Base-by-base conservation (phyloP, 2,797 vertebrate species). In the Capromys pilorides region DNA sequence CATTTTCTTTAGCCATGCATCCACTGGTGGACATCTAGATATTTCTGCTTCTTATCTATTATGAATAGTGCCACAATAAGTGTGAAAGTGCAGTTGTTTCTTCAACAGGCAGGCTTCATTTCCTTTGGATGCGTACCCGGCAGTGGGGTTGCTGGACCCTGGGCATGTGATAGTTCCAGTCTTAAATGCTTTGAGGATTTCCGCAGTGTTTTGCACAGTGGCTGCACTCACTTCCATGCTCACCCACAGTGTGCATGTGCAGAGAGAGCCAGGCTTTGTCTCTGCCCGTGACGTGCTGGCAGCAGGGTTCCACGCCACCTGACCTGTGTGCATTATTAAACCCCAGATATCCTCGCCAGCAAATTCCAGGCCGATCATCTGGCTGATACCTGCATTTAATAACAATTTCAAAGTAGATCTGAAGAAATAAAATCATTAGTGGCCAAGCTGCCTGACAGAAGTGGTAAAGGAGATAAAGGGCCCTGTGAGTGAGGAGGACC, bases 321-420 rank as follows among this genome's bases (percentile, higher is more conserved):
- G 41, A 69, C 73, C 64, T 91, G 89, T 75, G 39, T 57, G 79
- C 16, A 54, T 87, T 71, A 28, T 62, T 94, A 91, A 90, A 84
- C 36, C 8, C 39, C 16, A 6, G 26, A 36, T 7, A 19, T n/a
- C 45, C 4, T 26, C 4, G 2, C 54, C 51, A 39, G 36, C 69
- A 93, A 91, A 81, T 94, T 93, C 45, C 28, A 92, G 54, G 31
- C 51, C 61, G 24, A 71, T 90, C 28, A 77, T 61, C 73, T 69
- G 54, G 19, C 59, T 78, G 13, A 78, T 87, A 80, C 69, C 33
- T 79, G 22, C 18, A 75, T 79, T 90, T 90, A 59, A 88, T 79
- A 62, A 73, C 11, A 45, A 77, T 92, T 92, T 94, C 71, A 21
- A 86, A 92, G 89, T 54, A n/a, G 22, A 78, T 59, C 66, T 54